Percentiles rank a stretch among this genome's conserved stretches.
Conservation (phyloP, 2,113 vertebrate species). For the Ariopsis seemanni region DNA sequence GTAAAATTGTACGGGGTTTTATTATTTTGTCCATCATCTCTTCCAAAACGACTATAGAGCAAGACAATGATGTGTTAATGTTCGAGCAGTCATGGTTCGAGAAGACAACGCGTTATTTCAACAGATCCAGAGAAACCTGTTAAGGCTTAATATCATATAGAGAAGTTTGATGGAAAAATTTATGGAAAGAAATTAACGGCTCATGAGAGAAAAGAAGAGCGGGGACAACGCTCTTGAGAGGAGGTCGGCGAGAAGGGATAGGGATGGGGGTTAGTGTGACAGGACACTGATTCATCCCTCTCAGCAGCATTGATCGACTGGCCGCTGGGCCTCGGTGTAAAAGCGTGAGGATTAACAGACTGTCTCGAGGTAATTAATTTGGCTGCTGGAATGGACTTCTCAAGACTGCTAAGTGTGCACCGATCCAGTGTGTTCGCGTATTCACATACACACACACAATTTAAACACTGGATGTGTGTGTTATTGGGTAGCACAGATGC, state of each 20-base stretch:
- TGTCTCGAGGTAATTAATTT: conserved; percentile 58
- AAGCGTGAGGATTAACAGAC: conserved; percentile 60
- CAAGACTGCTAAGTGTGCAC: conserved; percentile 56
- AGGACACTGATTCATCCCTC: conserved; percentile 60
- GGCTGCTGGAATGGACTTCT: conserved; percentile 54
- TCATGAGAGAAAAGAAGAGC: background rate
- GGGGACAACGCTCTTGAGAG: conserved; percentile 20
- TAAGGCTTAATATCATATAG: conserved; percentile 19
- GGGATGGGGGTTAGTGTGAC: conserved; percentile 48
- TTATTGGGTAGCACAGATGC: background rate
- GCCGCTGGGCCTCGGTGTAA: conserved; percentile 53
- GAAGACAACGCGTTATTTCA: conserved; percentile 15
- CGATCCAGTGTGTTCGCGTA: conserved; percentile 42
- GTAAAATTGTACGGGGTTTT: conserved; percentile 44
- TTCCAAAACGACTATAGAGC: conserved; percentile 33
- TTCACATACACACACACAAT: background rate
- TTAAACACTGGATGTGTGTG: background rate
- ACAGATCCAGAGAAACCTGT: conserved; percentile 12
- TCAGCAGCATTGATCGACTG: conserved; percentile 54
- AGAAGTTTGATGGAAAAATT: conserved; percentile 21
- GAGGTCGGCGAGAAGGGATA: conserved; percentile 8
- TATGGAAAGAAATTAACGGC: conserved; percentile 11
- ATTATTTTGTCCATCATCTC: conserved; percentile 51
- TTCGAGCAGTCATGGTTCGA: conserved; percentile 11
- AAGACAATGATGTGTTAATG: conserved; percentile 26